These are phyloP conservation scores for Vicugna pacos DNA, from an alignment of 2,113 vertebrate genomes.

Conservation along the genomic window DNA sequence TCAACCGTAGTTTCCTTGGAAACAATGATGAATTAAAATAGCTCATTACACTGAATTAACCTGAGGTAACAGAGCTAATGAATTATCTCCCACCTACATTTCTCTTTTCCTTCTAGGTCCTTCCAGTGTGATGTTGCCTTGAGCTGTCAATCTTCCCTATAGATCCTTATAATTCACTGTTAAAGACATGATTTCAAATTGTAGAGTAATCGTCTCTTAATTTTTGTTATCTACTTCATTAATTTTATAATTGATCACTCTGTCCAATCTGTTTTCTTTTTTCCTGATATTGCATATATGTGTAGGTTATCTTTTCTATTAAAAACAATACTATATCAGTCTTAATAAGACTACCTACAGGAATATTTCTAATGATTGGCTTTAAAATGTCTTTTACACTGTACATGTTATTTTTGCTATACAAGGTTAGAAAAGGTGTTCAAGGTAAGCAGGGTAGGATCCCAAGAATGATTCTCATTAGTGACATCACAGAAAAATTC, in stretches of 20 bases:
- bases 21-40: slow-evolving; percentile 61
- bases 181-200: slow-evolving; percentile 49
- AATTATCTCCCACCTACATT: slow-evolving; percentile 18
- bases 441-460: neutral
- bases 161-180: neutral
- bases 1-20: slow-evolving; percentile 67
- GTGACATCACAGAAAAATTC: neutral
- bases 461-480: neutral
- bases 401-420: neutral
- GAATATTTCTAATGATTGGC: neutral
- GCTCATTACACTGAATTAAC: slow-evolving; percentile 49
- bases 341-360: neutral
- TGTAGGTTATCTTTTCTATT: neutral
- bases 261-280: neutral
- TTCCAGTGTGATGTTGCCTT: neutral
- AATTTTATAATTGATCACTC: neutral
- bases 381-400: neutral
- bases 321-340: neutral
- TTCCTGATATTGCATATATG: neutral
- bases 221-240: slow-evolving; percentile 22
- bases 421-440: neutral
- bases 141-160: neutral
- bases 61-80: slow-evolving; percentile 44
- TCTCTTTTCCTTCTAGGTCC: neutral
- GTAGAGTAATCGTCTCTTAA: neutral